Conservation (phyloP, 2,113 vertebrate species). For the Sturnira hondurensis region DNA sequence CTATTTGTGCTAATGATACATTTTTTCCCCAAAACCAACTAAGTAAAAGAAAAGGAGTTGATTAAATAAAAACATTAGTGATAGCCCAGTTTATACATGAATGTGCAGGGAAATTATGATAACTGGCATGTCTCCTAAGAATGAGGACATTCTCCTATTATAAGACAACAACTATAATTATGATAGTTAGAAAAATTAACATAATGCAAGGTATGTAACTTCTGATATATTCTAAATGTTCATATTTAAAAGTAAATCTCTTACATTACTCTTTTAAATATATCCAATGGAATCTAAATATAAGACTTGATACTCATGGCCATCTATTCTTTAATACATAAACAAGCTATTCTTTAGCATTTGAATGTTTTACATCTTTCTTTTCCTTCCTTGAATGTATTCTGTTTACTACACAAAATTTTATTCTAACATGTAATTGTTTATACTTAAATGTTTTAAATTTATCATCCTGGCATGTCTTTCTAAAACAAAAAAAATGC, state of each 20-base stretch:
- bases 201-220: background rate
- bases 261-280: background rate
- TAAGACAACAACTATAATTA: background rate
- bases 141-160: background rate
- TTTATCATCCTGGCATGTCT: background rate
- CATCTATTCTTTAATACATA: background rate
- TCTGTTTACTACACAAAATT: background rate
- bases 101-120: background rate
- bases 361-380: conserved; percentile 18
- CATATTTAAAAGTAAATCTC: conserved; percentile 10
- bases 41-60: background rate
- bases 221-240: conserved; percentile 3
- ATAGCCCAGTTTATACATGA: background rate
- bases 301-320: background rate
- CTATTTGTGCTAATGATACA: background rate
- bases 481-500: conserved; percentile 37
- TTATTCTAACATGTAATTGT: background rate
- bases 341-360: background rate
- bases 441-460: conserved; percentile 20
- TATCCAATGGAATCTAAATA: background rate
- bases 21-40: background rate
- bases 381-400: conserved; percentile 24
- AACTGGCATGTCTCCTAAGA: background rate
- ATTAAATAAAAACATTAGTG: background rate
- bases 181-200: background rate